phyloP scores from a whole-genome alignment of 2,888 invertebrate species.

The Dorcus parallelipipedus region DNA sequence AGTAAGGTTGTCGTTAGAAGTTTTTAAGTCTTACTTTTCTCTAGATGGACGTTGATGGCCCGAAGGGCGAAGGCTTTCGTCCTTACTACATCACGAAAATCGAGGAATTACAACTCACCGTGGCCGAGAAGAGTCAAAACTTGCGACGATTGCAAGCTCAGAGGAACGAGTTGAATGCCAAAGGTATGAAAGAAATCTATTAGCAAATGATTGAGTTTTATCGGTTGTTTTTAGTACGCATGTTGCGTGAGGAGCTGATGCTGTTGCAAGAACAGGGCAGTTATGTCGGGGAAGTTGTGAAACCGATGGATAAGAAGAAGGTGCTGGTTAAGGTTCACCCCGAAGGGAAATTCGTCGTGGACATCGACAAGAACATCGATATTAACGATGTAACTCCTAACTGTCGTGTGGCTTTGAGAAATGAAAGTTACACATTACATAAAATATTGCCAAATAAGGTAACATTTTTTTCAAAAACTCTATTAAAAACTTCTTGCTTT shows the following conservation, averaged over 20 bases:
- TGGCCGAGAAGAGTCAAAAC: constrained; percentile 14
- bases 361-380: constrained; percentile 98
- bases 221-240: constrained; percentile 67
- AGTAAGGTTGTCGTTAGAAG: background rate
- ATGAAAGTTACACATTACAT: constrained; percentile 97
- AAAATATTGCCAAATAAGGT: constrained; percentile 88
- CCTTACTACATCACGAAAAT: constrained; percentile 98
- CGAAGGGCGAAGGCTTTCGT: constrained; percentile 84
- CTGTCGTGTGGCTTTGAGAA: constrained; percentile 94
- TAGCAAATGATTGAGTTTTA: background rate
- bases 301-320: constrained; percentile 99
- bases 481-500: too few relatives aligned
- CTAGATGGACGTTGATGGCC: constrained; percentile 72
- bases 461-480: background rate
- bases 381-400: constrained; percentile 97
- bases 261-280: constrained; percentile 96
- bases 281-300: constrained; percentile 98
- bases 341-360: constrained; percentile 99
- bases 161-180: constrained; percentile 11
- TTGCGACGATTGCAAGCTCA: constrained; percentile 10
- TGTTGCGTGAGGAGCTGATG: constrained; percentile 96
- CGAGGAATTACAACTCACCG: constrained; percentile 76
- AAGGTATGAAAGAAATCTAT: background rate
- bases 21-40: constrained; percentile 23
- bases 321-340: constrained; percentile 99